phyloP scores from a whole-genome alignment of 1,140 invertebrate genomes.

The Diorhabda carinulata region DNA sequence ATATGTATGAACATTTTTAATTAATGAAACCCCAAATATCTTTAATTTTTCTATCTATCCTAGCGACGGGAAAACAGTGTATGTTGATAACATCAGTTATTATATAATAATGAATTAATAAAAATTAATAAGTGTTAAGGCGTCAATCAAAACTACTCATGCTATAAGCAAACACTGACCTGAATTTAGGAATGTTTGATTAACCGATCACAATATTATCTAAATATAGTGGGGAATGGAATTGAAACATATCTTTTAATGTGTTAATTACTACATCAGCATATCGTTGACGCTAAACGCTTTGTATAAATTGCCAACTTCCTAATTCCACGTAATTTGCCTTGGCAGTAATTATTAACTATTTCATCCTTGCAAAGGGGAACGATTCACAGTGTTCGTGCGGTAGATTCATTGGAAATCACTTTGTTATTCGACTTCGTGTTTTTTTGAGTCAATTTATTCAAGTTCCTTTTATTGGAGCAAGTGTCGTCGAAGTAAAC shows the following conservation, averaged over 20 bases:
- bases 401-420: not conserved
- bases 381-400: not conserved
- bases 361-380: not conserved
- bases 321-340: not conserved
- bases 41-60: too few relatives aligned
- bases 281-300: not conserved
- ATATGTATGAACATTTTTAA: too few relatives aligned
- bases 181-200: not conserved
- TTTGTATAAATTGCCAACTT: constrained; percentile 2
- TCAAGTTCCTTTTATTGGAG: not conserved
- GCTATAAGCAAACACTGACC: not conserved
- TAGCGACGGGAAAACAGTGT: too few relatives aligned
- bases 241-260: not conserved
- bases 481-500: not conserved
- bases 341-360: not conserved
- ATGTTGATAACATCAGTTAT: too few relatives aligned
- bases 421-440: not conserved
- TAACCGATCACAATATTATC: not conserved
- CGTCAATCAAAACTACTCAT: too few relatives aligned
- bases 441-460: not conserved
- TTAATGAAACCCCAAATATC: too few relatives aligned
- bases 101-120: too few relatives aligned
- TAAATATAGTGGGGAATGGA: not conserved
- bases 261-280: not conserved
- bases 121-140: too few relatives aligned